Evolutionary conservation across 2,113 vertebrate genomes (phyloP).

Genomic region (Seriola dumerili): DNA sequence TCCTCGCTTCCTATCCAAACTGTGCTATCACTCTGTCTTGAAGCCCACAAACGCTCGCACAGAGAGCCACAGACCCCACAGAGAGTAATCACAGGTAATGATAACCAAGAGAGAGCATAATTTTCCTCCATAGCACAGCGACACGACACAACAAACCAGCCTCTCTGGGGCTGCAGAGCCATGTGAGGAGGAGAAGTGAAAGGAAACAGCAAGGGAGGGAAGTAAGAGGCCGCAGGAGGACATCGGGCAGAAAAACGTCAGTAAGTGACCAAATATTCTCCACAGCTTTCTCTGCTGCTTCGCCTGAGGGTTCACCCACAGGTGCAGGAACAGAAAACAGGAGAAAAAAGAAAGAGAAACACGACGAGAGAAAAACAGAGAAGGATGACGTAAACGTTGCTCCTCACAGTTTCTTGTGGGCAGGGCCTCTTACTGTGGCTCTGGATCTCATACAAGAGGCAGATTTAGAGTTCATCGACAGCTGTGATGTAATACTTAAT

Average conservation of each 20-base stretch:
- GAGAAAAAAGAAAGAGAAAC: not conserved
- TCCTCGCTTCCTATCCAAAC: not conserved
- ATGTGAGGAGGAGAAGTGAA: not conserved
- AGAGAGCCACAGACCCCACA: not conserved
- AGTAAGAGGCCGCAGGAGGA: not conserved
- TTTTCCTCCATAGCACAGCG: slow-evolving; percentile 15
- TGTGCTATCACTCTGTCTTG: not conserved
- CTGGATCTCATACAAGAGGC: slow-evolving; percentile 3
- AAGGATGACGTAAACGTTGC: slow-evolving; percentile 5
- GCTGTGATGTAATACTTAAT: slow-evolving; percentile 74
- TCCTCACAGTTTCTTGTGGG: slow-evolving; percentile 3
- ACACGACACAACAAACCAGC: slow-evolving; percentile 2
- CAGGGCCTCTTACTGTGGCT: not conserved
- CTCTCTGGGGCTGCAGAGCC: slow-evolving; percentile 1
- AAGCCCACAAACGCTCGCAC: not conserved
- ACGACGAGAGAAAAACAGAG: not conserved
- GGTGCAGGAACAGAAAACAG: not conserved
- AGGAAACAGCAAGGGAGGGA: not conserved
- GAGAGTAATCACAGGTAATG: slow-evolving; percentile 23
- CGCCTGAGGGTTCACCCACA: not conserved
- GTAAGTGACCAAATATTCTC: slow-evolving; percentile 13
- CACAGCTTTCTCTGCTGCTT: not conserved
- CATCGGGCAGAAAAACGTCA: not conserved
- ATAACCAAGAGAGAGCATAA: slow-evolving; percentile 19
- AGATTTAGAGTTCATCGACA: slow-evolving; percentile 72